Evolutionary conservation across 1,140 invertebrate species (phyloP), one percentile per base, ranked within the genome.

Genomic region (Bursaphelenchus mucronatus): DNA sequence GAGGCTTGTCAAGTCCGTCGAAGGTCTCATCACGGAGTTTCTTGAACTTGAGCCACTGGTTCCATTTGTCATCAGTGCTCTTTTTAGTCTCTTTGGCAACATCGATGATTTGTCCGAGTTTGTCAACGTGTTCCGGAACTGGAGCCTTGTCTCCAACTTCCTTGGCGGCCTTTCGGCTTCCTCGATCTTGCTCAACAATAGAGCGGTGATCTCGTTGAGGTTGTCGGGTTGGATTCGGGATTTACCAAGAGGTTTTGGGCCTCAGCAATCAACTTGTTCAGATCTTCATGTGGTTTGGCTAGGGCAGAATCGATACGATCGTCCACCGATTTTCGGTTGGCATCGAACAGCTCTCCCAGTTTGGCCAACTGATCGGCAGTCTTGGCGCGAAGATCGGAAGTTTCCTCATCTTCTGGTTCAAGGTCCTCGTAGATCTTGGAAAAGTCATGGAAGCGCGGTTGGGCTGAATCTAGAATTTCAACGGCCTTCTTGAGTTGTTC

Each of bases 311-410:
- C 57, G 21, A 59, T 50, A 3, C 40, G 13, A 39, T 59, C 57
- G 19, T 50, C 10, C 1, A 39, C 13, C 40, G 57, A 45, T 15
- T 59, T 2, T 3, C 45, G 57, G 21, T 13, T 39, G 41, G 13
- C 30, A 2, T 50, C 15, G 40, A 59, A 59, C 11, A 59, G 8
- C 11, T 59, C 57, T 39, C 40, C 40, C 11, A 59, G 7, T 17
- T 13, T 17, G 17, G 21, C 41, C 57, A 59, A 50, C 40, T 59
- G 57, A 59, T 59, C 57, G 57, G 57, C 57, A 50, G 47, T 50
- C 5, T 39, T 21, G 13, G 13, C 13, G 4, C 54, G 19, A 5
- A 44, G 19, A 4, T n/a, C 4, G 1, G 13, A 15, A 4, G 54
- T 55, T 44, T n/a, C n/a, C 19, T 55, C 54, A 39, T 55, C 54